Conservation (phyloP, 2,113 vertebrate genomes). For the Lepus timidus region DNA sequence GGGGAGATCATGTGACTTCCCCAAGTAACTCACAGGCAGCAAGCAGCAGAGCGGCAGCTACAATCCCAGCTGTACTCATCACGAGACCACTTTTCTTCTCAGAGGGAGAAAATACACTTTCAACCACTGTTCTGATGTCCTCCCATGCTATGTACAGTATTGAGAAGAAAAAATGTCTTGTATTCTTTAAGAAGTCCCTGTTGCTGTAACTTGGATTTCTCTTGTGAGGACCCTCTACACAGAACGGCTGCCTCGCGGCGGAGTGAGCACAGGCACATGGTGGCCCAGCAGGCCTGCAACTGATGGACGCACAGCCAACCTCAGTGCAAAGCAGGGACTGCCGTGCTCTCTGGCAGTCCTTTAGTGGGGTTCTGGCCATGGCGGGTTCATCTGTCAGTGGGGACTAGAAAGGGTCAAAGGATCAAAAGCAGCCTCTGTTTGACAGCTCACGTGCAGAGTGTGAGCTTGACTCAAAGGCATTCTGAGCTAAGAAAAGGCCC, state of each 20-base stretch:
- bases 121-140: background rate
- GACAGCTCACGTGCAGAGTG: background rate
- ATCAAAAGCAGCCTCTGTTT: background rate
- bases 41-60: background rate
- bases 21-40: background rate
- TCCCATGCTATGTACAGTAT: background rate
- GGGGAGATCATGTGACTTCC: background rate
- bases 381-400: background rate
- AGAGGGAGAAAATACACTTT: background rate
- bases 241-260: too few relatives aligned
- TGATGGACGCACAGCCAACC: background rate
- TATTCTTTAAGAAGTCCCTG: background rate
- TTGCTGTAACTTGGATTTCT: background rate
- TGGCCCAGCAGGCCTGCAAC: background rate
- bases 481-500: background rate
- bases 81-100: background rate
- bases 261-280: too few relatives aligned
- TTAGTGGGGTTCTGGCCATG: background rate
- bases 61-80: background rate
- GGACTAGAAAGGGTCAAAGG: background rate
- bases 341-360: background rate
- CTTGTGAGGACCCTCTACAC: background rate
- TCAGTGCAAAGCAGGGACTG: background rate
- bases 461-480: accelerated
- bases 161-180: background rate